phyloP scores from a whole-genome alignment of 1,140 invertebrate species.

The Drosophila kurseongensis region DNA sequence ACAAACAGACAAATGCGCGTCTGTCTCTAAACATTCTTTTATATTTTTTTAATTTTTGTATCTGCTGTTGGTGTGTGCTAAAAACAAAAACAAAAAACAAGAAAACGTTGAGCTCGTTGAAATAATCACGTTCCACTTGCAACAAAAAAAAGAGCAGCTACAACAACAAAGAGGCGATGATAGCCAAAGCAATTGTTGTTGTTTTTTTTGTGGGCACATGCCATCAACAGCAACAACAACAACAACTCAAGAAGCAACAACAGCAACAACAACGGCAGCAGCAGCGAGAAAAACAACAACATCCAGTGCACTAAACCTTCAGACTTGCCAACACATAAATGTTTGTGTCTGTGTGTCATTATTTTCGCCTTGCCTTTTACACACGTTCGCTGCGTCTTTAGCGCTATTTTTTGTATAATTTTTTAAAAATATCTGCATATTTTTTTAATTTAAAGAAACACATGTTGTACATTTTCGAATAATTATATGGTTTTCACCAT shows the following conservation, averaged over 20 bases:
- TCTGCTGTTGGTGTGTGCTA: slow-evolving; percentile 31
- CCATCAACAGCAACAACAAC: slow-evolving; percentile 40
- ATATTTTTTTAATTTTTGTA: slow-evolving; percentile 15
- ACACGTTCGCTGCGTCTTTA: slow-evolving; percentile 41
- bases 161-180: slow-evolving; percentile 47
- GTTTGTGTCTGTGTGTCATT: slow-evolving; percentile 37
- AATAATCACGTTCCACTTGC: slow-evolving; percentile 77
- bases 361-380: slow-evolving; percentile 33
- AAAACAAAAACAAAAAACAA: slow-evolving; percentile 33
- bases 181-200: slow-evolving; percentile 53
- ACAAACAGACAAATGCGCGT: slow-evolving; percentile 25
- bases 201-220: slow-evolving; percentile 39
- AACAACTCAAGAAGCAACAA: slow-evolving; percentile 26
- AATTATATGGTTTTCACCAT: background rate
- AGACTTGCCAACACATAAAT: slow-evolving; percentile 48
- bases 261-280: slow-evolving; percentile 32
- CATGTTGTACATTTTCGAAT: slow-evolving; percentile 14
- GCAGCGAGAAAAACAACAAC: slow-evolving; percentile 42
- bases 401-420: slow-evolving; percentile 20
- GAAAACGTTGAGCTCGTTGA: slow-evolving; percentile 66
- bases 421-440: slow-evolving; percentile 1
- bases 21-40: slow-evolving; percentile 12
- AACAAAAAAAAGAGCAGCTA: slow-evolving; percentile 55
- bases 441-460: slow-evolving; percentile 18
- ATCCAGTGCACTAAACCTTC: slow-evolving; percentile 63